Conservation (phyloP, 2,113 vertebrate species). For the Lepus timidus region DNA sequence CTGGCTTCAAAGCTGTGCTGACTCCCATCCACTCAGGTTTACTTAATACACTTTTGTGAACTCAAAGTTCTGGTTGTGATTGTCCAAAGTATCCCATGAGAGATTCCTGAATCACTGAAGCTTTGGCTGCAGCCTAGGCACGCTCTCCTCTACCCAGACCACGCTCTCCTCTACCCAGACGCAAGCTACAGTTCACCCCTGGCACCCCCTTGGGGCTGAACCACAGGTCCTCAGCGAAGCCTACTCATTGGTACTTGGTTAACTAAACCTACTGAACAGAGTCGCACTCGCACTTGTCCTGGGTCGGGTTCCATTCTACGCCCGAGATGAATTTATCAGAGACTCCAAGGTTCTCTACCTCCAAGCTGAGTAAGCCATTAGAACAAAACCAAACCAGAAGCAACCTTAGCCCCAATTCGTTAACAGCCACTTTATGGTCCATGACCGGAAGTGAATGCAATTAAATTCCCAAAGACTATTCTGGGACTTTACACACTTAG, state of each 20-base stretch:
- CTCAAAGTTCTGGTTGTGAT: background rate
- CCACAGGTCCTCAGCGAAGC: background rate
- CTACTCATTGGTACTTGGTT: background rate
- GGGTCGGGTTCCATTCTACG: background rate
- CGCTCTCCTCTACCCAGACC: background rate
- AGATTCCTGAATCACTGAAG: constrained; percentile 12
- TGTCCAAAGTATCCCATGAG: background rate
- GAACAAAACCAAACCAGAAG: background rate
- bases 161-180: background rate
- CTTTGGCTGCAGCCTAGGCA: background rate
- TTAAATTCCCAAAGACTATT: constrained; percentile 52
- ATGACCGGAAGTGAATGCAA: constrained; percentile 3
- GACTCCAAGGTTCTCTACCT: background rate
- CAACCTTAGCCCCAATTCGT: constrained; percentile 6
- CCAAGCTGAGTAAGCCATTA: background rate
- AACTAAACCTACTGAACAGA: constrained; percentile 14
- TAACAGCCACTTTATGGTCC: background rate
- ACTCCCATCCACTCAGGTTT: background rate
- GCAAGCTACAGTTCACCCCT: background rate
- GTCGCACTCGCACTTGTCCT: background rate
- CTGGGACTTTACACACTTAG: background rate
- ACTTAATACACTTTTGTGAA: background rate
- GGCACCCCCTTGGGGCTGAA: background rate
- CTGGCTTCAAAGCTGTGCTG: constrained; percentile 27
- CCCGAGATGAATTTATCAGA: constrained; percentile 15